These are phyloP conservation scores for Pachypsylla venusta DNA, from an alignment of 1,140 invertebrate species.

Conservation along the genomic window DNA sequence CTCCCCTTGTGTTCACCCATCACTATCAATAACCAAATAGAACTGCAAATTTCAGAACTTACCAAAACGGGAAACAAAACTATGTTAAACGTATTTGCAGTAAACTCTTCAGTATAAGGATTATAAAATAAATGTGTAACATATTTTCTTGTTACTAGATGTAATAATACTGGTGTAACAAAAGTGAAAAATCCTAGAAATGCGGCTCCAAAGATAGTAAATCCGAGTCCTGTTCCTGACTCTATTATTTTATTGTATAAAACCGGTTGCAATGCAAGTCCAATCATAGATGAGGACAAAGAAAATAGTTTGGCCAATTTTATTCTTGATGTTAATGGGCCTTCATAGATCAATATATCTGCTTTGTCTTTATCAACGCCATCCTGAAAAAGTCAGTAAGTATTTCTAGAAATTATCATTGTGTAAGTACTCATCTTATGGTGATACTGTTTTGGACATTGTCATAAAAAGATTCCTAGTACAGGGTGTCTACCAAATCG, in stretches of 20 bases:
- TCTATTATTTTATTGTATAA: conserved; percentile 43
- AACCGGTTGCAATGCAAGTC: conserved; percentile 54
- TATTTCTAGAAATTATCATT: no score
- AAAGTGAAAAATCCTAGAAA: conserved; percentile 64
- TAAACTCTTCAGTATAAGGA: conserved; percentile 42
- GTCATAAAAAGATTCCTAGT: no score
- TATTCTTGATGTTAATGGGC: conserved; percentile 4
- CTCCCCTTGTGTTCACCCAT: not conserved
- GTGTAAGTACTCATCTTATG: no score
- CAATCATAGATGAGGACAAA: conserved; percentile 23
- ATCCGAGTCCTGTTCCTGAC: conserved; percentile 35
- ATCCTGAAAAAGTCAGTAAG: no score
- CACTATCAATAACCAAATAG: conserved; percentile 5
- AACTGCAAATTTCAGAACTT: conserved; percentile 20
- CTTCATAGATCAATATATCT: not conserved
- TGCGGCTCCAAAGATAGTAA: conserved; percentile 42
- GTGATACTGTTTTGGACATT: no score
- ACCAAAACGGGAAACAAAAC: conserved; percentile 47
- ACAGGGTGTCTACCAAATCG: no score
- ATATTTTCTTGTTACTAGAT: conserved; percentile 73
- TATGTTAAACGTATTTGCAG: conserved; percentile 50
- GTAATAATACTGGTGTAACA: conserved; percentile 63
- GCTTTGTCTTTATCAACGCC: no score
- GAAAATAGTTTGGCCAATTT: not conserved
- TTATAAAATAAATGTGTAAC: conserved; percentile 60